Evolutionary conservation across 2,888 invertebrate species (phyloP).

Genomic region (Anorthoa munda): DNA sequence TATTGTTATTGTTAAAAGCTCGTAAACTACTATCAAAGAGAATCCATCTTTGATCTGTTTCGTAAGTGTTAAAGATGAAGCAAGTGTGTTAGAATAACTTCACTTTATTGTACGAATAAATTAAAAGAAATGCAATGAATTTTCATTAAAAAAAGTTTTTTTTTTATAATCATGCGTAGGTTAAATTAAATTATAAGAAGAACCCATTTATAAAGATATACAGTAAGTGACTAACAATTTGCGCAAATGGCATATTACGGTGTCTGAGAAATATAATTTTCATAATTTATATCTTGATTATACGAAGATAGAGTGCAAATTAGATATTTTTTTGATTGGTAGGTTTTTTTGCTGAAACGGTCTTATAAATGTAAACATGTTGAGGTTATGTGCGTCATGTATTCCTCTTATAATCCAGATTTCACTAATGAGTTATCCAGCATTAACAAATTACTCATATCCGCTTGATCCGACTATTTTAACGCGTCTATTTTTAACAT

Average conservation of each 20-base stretch:
- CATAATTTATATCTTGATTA: slow-evolving; percentile 59
- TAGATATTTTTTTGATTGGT: slow-evolving; percentile 33
- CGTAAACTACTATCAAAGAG: slow-evolving; percentile 67
- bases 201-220: slow-evolving; percentile 53
- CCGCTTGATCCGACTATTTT: slow-evolving; percentile 29
- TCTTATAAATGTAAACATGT: slow-evolving; percentile 40
- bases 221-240: slow-evolving; percentile 43
- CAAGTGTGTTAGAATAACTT: slow-evolving; percentile 63
- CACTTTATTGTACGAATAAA: slow-evolving; percentile 51
- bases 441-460: slow-evolving; percentile 51
- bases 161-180: slow-evolving; percentile 38
- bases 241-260: slow-evolving; percentile 50
- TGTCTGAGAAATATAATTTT: slow-evolving; percentile 53
- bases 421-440: slow-evolving; percentile 47
- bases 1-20: slow-evolving; percentile 66
- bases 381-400: slow-evolving; percentile 47
- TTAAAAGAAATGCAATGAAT: slow-evolving; percentile 37
- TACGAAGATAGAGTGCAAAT: slow-evolving; percentile 56
- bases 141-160: slow-evolving; percentile 35
- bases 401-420: slow-evolving; percentile 42
- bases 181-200: slow-evolving; percentile 48
- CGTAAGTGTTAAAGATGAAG: slow-evolving; percentile 65
- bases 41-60: slow-evolving; percentile 67
- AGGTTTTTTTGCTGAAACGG: slow-evolving; percentile 23
- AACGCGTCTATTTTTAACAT: slow-evolving; percentile 21